Evolutionary conservation across 1,140 invertebrate genomes (phyloP).

Genomic region (Procambarus clarkii): DNA sequence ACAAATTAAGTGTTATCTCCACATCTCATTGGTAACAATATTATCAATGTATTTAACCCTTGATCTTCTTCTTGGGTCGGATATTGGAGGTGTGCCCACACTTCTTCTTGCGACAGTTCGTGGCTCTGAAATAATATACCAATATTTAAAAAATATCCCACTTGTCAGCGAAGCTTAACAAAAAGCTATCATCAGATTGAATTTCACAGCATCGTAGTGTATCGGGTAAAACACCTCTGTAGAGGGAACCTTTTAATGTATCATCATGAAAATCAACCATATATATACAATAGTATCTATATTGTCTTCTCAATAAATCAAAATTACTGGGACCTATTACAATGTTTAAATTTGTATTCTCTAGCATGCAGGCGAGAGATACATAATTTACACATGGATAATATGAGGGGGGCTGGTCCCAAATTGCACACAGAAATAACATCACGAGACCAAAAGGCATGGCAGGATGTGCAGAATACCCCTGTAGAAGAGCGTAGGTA

Average conservation of each 20-base stretch:
- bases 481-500: no score
- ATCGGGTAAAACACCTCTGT: slow-evolving; percentile 25
- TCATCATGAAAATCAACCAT: neutral
- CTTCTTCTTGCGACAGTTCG: slow-evolving; percentile 99
- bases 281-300: no score
- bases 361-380: no score
- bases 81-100: slow-evolving; percentile 99
- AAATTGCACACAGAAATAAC: no score
- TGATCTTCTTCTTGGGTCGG: slow-evolving; percentile 99
- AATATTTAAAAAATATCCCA: neutral
- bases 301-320: no score
- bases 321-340: no score
- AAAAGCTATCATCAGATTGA: neutral
- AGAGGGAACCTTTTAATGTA: slow-evolving; percentile 14
- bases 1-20: neutral
- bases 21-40: neutral
- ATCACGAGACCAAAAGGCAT: no score
- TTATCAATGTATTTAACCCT: slow-evolving; percentile 77
- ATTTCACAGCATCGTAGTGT: slow-evolving; percentile 12
- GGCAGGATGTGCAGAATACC: no score
- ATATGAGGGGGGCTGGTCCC: no score
- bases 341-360: no score
- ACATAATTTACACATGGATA: no score
- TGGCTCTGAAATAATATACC: slow-evolving; percentile 81
- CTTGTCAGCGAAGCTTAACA: neutral